Evolutionary conservation across 2,797 vertebrate species (phyloP).

Genomic region (Balearica regulorum): DNA sequence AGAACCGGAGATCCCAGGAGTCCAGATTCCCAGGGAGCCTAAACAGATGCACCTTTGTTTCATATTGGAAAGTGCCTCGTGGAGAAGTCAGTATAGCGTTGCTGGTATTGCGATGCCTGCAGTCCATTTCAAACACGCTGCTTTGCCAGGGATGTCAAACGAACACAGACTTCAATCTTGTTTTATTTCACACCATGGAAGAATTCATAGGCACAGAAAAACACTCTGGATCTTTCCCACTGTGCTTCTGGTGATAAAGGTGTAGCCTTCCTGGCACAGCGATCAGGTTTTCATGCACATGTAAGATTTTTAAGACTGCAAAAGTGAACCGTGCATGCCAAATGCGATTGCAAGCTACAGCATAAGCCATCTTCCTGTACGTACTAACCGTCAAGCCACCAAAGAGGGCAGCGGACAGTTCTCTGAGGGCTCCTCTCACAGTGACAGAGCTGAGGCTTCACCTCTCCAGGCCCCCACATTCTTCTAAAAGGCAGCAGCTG

Average conservation of each 20-base stretch:
- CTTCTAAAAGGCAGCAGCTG: background rate
- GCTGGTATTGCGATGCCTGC: background rate
- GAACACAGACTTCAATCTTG: background rate
- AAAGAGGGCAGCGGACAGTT: background rate
- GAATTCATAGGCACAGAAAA: background rate
- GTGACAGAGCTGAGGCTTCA: background rate
- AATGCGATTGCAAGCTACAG: background rate
- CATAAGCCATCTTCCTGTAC: background rate
- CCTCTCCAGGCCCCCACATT: background rate
- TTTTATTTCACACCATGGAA: background rate
- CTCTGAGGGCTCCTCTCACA: background rate
- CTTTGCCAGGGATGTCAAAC: background rate
- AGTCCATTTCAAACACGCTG: accelerated
- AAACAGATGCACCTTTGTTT: background rate
- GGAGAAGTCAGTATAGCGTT: background rate
- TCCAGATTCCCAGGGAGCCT: background rate
- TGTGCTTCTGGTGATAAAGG: background rate
- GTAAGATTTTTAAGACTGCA: background rate
- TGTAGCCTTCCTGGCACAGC: background rate
- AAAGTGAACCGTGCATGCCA: background rate
- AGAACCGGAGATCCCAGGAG: background rate
- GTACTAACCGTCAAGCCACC: background rate
- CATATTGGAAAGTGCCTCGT: background rate
- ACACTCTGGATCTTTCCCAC: background rate
- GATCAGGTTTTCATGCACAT: accelerated